Conservation (phyloP, 2,113 vertebrate species). For the Arothron firmamentum region DNA sequence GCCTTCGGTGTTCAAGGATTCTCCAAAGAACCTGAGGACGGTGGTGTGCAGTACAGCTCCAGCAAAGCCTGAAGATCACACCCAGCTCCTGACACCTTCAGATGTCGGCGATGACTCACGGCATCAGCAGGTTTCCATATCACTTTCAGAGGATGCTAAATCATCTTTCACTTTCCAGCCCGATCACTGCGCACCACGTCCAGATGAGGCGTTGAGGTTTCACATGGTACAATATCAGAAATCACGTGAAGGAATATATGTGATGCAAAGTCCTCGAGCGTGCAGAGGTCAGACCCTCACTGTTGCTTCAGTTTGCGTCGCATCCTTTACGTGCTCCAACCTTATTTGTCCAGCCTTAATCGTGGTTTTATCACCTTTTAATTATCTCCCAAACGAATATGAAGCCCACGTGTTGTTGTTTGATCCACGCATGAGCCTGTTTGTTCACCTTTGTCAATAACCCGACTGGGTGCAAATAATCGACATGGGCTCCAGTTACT, state of each 20-base stretch:
- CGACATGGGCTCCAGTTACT: too few relatives aligned
- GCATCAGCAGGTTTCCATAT: constrained; percentile 50
- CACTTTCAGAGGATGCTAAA: constrained; percentile 50
- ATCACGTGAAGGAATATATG: neutral
- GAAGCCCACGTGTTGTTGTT: too few relatives aligned
- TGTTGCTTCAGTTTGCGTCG: too few relatives aligned
- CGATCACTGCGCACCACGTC: constrained; percentile 43
- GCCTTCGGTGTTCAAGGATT: neutral
- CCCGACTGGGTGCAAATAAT: too few relatives aligned
- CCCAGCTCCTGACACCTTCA: constrained; percentile 15
- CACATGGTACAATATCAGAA: constrained; percentile 57
- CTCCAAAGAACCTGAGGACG: neutral
- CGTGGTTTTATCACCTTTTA: too few relatives aligned
- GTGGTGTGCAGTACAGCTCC: constrained; percentile 25
- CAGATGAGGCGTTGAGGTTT: constrained; percentile 65
- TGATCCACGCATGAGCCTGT: too few relatives aligned
- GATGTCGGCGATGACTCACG: constrained; percentile 11
- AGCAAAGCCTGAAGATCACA: constrained; percentile 38
- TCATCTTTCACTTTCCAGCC: constrained; percentile 51
- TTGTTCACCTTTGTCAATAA: too few relatives aligned
- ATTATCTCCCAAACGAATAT: too few relatives aligned
- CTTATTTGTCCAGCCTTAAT: too few relatives aligned
- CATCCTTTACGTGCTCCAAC: too few relatives aligned
- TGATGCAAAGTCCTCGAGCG: neutral
- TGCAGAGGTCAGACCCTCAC: too few relatives aligned